Conservation (phyloP, 2,797 vertebrate species). For the Chelon labrosus region DNA sequence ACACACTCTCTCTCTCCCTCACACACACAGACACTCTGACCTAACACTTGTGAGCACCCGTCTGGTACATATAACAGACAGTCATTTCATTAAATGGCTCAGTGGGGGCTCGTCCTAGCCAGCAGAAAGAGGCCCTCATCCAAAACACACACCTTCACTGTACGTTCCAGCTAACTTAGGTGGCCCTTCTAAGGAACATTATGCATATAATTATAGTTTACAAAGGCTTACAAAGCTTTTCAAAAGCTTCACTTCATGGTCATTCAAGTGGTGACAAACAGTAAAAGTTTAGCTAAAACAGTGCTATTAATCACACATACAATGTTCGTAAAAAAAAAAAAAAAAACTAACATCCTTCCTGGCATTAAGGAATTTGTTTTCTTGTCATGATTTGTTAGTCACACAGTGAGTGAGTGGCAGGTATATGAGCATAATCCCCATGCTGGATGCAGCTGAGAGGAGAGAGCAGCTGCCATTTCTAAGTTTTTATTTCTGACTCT, state of each 20-base stretch:
- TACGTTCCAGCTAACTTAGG: constrained; percentile 56
- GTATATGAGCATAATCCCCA: constrained; percentile 22
- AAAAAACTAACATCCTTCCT: constrained; percentile 77
- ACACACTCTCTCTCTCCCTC: constrained; percentile 2
- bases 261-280: constrained; percentile 90
- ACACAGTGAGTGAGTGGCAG: constrained; percentile 42
- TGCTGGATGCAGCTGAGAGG: constrained; percentile 32
- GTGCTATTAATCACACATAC: constrained; percentile 86
- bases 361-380: constrained; percentile 79
- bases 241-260: constrained; percentile 88
- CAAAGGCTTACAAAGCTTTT: constrained; percentile 67
- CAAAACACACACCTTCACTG: constrained; percentile 49
- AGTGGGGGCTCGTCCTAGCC: constrained; percentile 79
- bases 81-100: constrained; percentile 81
- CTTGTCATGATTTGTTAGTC: constrained; percentile 37
- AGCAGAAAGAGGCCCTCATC: constrained; percentile 81
- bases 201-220: constrained; percentile 39
- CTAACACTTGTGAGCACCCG: constrained; percentile 57
- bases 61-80: constrained; percentile 71
- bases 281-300: constrained; percentile 87
- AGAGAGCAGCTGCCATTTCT: constrained; percentile 49
- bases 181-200: constrained; percentile 49
- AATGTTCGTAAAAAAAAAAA: constrained; percentile 59
- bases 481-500: constrained; percentile 26
- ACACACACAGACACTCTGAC: constrained; percentile 40